phyloP scores from a whole-genome alignment of 2,888 invertebrate species.

The Phengaris alcon region DNA sequence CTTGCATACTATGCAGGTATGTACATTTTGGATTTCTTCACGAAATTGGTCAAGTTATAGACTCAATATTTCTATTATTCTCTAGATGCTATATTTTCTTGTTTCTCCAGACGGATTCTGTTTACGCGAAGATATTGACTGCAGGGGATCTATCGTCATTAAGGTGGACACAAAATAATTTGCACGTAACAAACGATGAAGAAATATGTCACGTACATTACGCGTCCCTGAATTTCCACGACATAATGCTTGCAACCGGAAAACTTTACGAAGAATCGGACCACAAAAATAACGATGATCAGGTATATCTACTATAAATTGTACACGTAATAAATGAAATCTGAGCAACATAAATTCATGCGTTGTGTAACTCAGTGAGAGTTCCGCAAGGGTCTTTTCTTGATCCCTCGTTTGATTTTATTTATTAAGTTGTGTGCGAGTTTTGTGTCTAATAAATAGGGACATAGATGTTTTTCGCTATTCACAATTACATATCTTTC shows the following conservation, averaged over 20 bases:
- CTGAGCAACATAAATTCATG: no score
- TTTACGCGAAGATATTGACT: slow-evolving; percentile 95
- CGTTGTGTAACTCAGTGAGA: neutral
- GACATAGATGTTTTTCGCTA: neutral
- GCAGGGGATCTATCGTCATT: slow-evolving; percentile 95
- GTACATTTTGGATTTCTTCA: neutral
- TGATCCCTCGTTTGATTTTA: neutral
- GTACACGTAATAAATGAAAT: no score
- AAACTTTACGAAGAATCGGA: neutral
- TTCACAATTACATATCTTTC: neutral
- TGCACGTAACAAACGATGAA: slow-evolving; percentile 44
- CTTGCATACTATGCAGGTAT: neutral
- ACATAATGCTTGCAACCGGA: slow-evolving; percentile 98
- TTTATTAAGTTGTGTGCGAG: neutral
- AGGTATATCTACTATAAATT: neutral
- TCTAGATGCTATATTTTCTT: neutral
- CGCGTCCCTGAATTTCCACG: slow-evolving; percentile 97
- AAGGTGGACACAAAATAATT: slow-evolving; percentile 93
- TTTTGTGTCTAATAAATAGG: neutral
- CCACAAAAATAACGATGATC: neutral
- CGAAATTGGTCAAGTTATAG: no score
- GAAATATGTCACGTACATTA: slow-evolving; percentile 93
- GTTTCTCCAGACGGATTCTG: slow-evolving; percentile 89
- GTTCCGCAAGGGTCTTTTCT: neutral
- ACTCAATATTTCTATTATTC: no score